Evolutionary conservation across 2,888 invertebrate genomes (phyloP), one percentile per base, ranked within the genome.

Genomic region (Cataglyphis rosenhaueri): DNA sequence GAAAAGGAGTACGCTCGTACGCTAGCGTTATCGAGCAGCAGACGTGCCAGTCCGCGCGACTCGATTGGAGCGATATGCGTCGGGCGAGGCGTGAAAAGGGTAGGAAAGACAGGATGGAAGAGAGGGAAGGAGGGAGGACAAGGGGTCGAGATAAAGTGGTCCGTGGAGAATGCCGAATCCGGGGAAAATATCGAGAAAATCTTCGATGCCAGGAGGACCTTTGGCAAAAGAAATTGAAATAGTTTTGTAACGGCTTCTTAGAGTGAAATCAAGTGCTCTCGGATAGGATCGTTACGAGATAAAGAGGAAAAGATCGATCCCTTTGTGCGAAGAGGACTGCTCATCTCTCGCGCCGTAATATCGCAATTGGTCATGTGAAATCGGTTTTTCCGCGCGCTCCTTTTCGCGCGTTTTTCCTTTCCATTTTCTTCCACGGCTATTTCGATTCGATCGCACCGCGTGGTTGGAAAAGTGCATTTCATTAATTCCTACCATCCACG

Each of bases 191-290:
- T 79, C 78, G 78, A 44, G 59, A 71, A 79, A 79, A 79, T 79
- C 44, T 44, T 79, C 32, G 78, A 35, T 21, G 78, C 32, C 32
- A 71, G 44, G 59, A 70, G 78, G 78, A 78, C 78, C 78, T 70
- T 41, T 70, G 70, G 78, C 78, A 57, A 82, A 62, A 82, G 83
- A 81, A 64, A 81, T 74, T 74, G 81, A 81, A 81, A 81, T 73
- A 81, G 81, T 79, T 79, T 79, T 32, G 78, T 79, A 79, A 79
- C 78, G 57, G 78, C 71, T 79, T 79, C 78, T 79, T 79, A 79
- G 71, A 71, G 59, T 79, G 78, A 79, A 79, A 79, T 79, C 78
- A 79, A 79, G 78, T 71, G 78, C 71, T 59, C 52, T 55, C 59
- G 78, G 32, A 44, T 59, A 44, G 78, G 71, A 71, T 61, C 66